Percentiles rank a stretch among this genome's conserved stretches.
Evolutionary conservation across 2,888 invertebrate genomes (phyloP).

Genomic region (Metalampra italica): DNA sequence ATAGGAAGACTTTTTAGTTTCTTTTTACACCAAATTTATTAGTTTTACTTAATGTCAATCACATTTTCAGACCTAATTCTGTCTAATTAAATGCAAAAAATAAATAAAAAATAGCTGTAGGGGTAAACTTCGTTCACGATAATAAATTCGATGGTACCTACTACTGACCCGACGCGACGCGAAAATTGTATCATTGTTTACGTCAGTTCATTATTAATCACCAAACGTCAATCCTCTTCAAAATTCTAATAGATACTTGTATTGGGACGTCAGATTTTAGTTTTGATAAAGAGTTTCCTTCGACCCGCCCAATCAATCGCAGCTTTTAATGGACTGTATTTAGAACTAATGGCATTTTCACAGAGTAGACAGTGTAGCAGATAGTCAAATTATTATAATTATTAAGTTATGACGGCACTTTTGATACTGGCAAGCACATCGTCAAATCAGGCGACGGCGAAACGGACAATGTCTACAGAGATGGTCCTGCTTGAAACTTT

Average conservation of each 20-base stretch:
- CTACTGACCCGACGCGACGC: too few species aligned
- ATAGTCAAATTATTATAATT: conserved; percentile 11
- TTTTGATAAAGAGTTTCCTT: conserved; percentile 43
- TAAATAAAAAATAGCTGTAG: not conserved
- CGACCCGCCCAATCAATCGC: conserved; percentile 54
- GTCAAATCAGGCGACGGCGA: too few species aligned
- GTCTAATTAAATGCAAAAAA: too few species aligned
- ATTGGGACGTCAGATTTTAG: conserved; percentile 48
- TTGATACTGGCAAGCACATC: too few species aligned
- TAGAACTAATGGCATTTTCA: conserved; percentile 51
- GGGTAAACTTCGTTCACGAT: too few species aligned
- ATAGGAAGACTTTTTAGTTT: conserved; percentile 55
- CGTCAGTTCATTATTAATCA: conserved; percentile 14
- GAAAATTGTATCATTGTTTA: not conserved
- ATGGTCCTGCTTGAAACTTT: too few species aligned
- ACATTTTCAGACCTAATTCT: too few species aligned
- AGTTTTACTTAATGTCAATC: too few species aligned
- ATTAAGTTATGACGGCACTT: too few species aligned
- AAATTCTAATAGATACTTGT: conserved; percentile 35
- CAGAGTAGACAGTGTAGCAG: conserved; percentile 30
- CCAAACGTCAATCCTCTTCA: conserved; percentile 49
- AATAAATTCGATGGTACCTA: too few species aligned
- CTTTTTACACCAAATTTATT: conserved; percentile 8
- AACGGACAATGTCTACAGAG: too few species aligned
- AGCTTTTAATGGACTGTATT: conserved; percentile 57